These are phyloP conservation scores for Empidonax alnorum DNA, from an alignment of 2,113 vertebrate genomes.

Conservation along the genomic window DNA sequence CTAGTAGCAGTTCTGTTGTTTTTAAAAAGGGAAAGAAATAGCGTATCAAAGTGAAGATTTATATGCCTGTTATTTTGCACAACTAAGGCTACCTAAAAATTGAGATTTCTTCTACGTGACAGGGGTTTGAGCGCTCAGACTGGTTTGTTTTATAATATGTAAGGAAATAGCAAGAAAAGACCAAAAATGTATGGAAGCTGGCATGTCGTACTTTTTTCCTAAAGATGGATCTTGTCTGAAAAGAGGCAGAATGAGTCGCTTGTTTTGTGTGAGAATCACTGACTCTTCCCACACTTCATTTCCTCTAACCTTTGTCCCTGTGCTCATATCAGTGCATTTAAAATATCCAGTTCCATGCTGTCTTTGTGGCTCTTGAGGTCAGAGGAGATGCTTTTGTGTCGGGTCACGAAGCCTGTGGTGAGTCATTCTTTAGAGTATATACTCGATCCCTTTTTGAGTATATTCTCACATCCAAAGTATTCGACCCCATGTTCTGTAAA, in stretches of 20 bases:
- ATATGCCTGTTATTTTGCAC: background rate
- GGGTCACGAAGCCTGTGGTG: constrained; percentile 41
- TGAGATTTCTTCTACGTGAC: background rate
- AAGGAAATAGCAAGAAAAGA: background rate
- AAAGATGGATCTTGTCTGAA: background rate
- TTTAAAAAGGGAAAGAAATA: background rate
- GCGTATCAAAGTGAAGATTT: background rate
- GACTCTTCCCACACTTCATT: constrained; percentile 59
- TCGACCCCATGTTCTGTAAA: constrained; percentile 1
- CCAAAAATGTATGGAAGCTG: background rate
- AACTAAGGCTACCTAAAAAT: background rate
- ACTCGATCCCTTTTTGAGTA: background rate
- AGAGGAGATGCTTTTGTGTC: constrained; percentile 56
- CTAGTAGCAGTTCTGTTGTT: background rate
- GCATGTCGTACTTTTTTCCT: background rate
- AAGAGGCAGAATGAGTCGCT: background rate
- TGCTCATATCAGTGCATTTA: constrained; percentile 25
- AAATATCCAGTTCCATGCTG: constrained; percentile 51
- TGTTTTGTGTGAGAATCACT: constrained; percentile 57
- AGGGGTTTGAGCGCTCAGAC: background rate
- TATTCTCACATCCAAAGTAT: constrained; percentile 34
- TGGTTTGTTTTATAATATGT: background rate
- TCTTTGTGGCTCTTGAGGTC: constrained; percentile 47
- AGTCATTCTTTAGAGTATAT: constrained; percentile 33
- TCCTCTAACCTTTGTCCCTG: constrained; percentile 60